Evolutionary conservation across 2,797 vertebrate genomes (phyloP).

Genomic region (Sebastolobus alascanus): DNA sequence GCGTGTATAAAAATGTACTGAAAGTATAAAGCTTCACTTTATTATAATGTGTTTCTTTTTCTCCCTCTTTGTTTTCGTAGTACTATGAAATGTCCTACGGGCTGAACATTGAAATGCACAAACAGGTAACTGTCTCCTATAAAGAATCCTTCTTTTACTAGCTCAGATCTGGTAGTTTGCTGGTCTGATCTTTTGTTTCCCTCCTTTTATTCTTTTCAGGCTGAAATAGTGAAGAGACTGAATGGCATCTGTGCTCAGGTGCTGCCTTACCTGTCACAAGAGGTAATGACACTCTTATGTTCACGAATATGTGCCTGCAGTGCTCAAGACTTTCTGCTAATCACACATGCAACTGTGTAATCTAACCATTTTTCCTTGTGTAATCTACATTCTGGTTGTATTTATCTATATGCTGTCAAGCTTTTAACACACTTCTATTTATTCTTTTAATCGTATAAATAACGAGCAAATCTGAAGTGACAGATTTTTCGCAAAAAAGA

Average conservation of each 20-base stretch:
- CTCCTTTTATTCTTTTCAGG: constrained; percentile 78
- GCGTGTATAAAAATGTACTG: background rate
- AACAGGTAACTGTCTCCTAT: constrained; percentile 87
- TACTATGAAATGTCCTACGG: constrained; percentile 99
- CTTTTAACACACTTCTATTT: background rate
- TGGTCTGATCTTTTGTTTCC: background rate
- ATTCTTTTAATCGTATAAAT: background rate
- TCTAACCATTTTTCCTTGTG: background rate
- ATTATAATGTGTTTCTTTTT: background rate
- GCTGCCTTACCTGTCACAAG: constrained; percentile 98
- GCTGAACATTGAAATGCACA: constrained; percentile 99
- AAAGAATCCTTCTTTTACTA: no score
- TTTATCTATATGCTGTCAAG: background rate
- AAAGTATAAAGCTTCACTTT: background rate
- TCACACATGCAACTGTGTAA: background rate
- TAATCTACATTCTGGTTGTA: background rate
- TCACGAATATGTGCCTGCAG: background rate
- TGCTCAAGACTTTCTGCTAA: background rate
- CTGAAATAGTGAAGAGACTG: constrained; percentile 98
- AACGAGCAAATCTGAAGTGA: background rate
- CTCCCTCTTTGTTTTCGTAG: constrained; percentile 71
- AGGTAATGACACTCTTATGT: constrained; percentile 83
- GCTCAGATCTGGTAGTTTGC: background rate
- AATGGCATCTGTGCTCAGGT: constrained; percentile 99
- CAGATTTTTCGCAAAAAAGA: background rate